phyloP scores from a whole-genome alignment of 2,113 vertebrate species.

The Proterorhinus semilunaris region DNA sequence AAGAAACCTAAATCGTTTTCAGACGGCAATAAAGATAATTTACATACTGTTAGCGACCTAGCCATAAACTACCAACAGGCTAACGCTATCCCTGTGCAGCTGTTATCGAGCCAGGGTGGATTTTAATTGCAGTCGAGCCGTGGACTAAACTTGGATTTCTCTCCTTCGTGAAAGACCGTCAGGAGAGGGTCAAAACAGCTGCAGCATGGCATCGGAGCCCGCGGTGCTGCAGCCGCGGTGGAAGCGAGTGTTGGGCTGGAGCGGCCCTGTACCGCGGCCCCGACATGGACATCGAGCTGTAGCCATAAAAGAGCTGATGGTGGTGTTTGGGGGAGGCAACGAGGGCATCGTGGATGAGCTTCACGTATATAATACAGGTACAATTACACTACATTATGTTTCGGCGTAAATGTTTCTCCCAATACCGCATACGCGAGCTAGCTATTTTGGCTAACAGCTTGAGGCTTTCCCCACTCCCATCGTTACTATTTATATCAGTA shows the following conservation, averaged over 20 bases:
- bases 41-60: conserved; percentile 5
- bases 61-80: conserved; percentile 26
- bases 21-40: neutral
- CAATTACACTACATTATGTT: neutral
- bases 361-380: conserved; percentile 88
- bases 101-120: neutral
- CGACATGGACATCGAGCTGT: conserved; percentile 87
- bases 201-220: conserved; percentile 39
- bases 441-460: neutral
- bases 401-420: too few relatives aligned
- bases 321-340: conserved; percentile 87
- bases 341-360: conserved; percentile 88
- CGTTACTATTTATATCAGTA: neutral
- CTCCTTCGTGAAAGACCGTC: conserved; percentile 23
- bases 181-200: conserved; percentile 1
- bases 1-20: too few relatives aligned
- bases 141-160: conserved; percentile 25
- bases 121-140: neutral
- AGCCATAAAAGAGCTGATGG: conserved; percentile 87
- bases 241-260: conserved; percentile 86
- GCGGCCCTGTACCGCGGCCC: conserved; percentile 84
- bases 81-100: conserved; percentile 14
- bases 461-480: too few relatives aligned
- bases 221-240: conserved; percentile 80
- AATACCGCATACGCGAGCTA: neutral